Conservation (phyloP, 64 coral and sea anemone genomes). For the Montipora foliosa region DNA sequence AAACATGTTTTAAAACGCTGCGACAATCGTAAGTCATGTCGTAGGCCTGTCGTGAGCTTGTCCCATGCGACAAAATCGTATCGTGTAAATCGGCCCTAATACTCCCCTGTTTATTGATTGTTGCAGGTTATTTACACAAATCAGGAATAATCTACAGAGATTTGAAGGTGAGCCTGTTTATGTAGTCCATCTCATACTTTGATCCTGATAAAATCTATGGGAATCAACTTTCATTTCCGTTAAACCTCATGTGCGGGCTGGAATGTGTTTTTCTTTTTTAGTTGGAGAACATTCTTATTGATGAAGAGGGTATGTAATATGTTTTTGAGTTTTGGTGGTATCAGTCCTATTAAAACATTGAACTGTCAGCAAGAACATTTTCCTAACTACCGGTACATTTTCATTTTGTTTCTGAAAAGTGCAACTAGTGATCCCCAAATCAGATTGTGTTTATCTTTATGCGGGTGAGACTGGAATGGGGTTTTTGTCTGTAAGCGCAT, state of each 20-base stretch:
- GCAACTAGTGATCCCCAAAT: background rate
- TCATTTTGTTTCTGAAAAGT: no score
- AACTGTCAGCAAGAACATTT: no score
- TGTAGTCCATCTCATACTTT: no score
- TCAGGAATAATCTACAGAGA: conserved; percentile 85
- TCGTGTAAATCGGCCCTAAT: no score
- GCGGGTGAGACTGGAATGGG: no score
- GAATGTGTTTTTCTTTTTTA: background rate
- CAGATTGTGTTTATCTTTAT: background rate
- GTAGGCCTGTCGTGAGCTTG: no score
- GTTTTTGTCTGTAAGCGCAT: no score
- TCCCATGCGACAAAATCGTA: no score
- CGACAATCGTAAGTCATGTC: no score
- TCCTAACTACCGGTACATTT: no score
- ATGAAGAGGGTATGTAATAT: conserved; percentile 75
- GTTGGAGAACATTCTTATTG: conserved; percentile 90
- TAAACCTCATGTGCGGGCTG: background rate
- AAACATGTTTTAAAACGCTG: no score
- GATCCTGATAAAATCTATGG: background rate
- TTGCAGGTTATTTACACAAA: conserved; percentile 78
- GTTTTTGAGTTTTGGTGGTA: background rate
- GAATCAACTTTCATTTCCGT: background rate
- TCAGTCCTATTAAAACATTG: no score
- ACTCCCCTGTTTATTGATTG: background rate
- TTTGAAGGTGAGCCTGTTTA: conserved; percentile 69